Base-by-base conservation (phyloP, 1,140 invertebrate genomes). In the Melitaea cinxia region DNA sequence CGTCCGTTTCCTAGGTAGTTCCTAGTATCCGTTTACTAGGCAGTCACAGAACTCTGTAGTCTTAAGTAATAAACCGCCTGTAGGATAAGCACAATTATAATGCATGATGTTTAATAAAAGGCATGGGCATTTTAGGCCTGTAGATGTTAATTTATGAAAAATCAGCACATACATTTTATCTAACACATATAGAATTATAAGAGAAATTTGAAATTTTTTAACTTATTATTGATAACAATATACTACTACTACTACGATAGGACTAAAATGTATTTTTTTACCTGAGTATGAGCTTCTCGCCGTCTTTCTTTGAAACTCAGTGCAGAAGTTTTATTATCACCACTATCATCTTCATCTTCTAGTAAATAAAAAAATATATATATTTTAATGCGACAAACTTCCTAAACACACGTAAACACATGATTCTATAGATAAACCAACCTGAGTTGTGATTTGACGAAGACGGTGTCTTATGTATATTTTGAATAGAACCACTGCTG, bases 221-320 rank as follows among this genome's bases (percentile, higher is more conserved):
- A 37, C 14, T 15, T 37, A 2, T 14, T 42, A 17, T 42, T 2
- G 14, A 10, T n/a, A 54, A n/a, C 28, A 30, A 35, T 1, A 52
- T 30, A 30, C 4, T 30, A n/a, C n/a, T n/a, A n/a, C n/a, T n/a
- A n/a, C n/a, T n/a, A n/a, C n/a, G 19, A 35, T 54, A 21, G 7
- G n/a, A 35, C 33, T n/a, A 12, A 23, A 10, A 42, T 3, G 15
- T 12, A 14, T 1, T 7, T 6, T 39, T 42, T 17, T 53, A 91
- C 91, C 84, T 98, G 97, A 0, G 98, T 99, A 83, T 99, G 98
- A 5, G 98, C 98, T 89, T 99, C 97, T 65, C 98, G 93, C 30
- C 98, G 92, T 23, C 98, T 91, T 77, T 99, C 98, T 89, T 98
- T 98, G 79, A 99, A 99, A 83, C 95, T 97, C 63, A 97, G 88